Evolutionary conservation across 2,113 vertebrate species (phyloP).

Genomic region (Notarius lentiginosus): DNA sequence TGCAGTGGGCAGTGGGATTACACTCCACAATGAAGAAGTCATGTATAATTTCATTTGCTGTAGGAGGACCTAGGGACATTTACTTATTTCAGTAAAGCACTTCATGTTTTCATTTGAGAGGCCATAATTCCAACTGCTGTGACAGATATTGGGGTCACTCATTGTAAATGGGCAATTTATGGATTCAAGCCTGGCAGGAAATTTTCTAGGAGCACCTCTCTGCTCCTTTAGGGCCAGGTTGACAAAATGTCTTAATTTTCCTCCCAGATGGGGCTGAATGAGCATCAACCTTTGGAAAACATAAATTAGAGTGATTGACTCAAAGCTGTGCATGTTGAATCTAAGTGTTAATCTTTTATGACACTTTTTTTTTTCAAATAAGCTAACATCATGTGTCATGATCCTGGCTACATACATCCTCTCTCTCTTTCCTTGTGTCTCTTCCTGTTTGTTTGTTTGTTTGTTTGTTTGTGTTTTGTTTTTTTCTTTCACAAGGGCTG

Average conservation of each 20-base stretch:
- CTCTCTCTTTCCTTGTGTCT: too few species aligned
- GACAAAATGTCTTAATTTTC: slow-evolving; percentile 70
- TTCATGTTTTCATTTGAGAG: slow-evolving; percentile 74
- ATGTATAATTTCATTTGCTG: slow-evolving; percentile 78
- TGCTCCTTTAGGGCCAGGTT: slow-evolving; percentile 65
- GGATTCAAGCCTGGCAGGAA: slow-evolving; percentile 66
- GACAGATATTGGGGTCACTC: slow-evolving; percentile 71
- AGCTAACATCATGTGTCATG: too few species aligned
- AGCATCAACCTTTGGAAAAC: slow-evolving; percentile 58
- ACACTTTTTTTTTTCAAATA: not conserved
- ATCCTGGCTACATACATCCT: too few species aligned
- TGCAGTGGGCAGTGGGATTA: slow-evolving; percentile 66
- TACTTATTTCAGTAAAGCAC: slow-evolving; percentile 78
- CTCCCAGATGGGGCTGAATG: slow-evolving; percentile 59
- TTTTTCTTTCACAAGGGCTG: too few species aligned
- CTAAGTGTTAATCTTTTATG: slow-evolving; percentile 24
- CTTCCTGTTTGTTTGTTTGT: too few species aligned
- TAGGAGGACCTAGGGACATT: slow-evolving; percentile 72
- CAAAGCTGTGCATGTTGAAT: slow-evolving; percentile 1
- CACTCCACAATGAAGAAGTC: slow-evolving; percentile 71
- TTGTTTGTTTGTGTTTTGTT: too few species aligned
- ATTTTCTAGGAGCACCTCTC: slow-evolving; percentile 67
- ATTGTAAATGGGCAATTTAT: slow-evolving; percentile 77
- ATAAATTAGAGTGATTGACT: slow-evolving; percentile 40
- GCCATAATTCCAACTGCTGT: slow-evolving; percentile 71